Percentiles rank a stretch among this genome's conserved stretches.
Conservation (phyloP, 1,140 invertebrate species). For the Drosophila nasuta region DNA sequence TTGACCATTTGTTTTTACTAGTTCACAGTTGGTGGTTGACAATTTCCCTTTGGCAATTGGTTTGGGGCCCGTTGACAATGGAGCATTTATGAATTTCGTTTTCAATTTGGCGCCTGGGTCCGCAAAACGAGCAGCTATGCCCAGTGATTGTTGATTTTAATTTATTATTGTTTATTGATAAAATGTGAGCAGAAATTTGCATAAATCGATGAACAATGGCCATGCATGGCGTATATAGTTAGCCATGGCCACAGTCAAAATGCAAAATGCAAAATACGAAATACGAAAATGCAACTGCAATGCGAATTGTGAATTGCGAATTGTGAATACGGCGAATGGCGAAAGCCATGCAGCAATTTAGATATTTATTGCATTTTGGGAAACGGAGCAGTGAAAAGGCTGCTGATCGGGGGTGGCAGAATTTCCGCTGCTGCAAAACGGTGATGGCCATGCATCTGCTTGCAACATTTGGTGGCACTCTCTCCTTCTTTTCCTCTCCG, state of each 20-base stretch:
- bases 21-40: neutral
- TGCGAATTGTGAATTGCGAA: constrained; percentile 2
- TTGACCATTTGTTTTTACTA: neutral
- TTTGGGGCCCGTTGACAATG: constrained; percentile 59
- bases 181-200: constrained; percentile 71
- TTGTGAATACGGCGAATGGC: constrained; percentile 1
- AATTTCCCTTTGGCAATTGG: constrained; percentile 19
- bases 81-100: constrained; percentile 74
- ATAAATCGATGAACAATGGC: constrained; percentile 81
- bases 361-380: constrained; percentile 75
- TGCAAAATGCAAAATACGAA: constrained; percentile 10
- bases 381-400: neutral
- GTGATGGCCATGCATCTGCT: constrained; percentile 33
- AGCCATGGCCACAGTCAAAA: constrained; percentile 20
- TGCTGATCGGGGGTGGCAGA: constrained; percentile 23
- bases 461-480: constrained; percentile 35
- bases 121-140: constrained; percentile 29
- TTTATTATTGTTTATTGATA: constrained; percentile 83
- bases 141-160: constrained; percentile 73
- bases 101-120: constrained; percentile 54
- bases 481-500: neutral
- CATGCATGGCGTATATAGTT: neutral
- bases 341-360: constrained; percentile 49
- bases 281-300: neutral
- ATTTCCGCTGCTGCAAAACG: constrained; percentile 45